Conservation (phyloP, 2,888 invertebrate species). For the Junonia oenone region DNA sequence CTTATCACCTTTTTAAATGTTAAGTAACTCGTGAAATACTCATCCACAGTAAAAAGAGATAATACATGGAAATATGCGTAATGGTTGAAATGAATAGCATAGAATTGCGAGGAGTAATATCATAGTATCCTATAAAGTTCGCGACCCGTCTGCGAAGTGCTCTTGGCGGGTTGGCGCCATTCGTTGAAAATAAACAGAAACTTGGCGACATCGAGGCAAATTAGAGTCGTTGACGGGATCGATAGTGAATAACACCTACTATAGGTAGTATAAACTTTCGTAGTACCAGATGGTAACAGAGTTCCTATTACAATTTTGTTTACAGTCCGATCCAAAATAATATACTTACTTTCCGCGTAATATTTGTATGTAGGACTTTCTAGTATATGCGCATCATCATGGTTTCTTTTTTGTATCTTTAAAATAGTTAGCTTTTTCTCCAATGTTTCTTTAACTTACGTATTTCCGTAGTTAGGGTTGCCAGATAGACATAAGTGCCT, state of each 20-base stretch:
- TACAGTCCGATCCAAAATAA: not conserved
- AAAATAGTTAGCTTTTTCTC: too few relatives aligned
- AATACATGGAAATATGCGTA: not conserved
- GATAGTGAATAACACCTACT: not conserved
- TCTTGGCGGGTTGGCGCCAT: not conserved
- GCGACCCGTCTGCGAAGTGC: conserved; percentile 1
- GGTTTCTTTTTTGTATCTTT: too few relatives aligned
- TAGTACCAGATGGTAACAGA: not conserved
- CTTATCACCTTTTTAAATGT: not conserved
- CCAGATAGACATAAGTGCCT: too few relatives aligned
- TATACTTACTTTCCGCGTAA: not conserved
- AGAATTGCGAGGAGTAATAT: not conserved
- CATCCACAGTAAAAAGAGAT: not conserved
- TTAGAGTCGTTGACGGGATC: conserved; percentile 1
- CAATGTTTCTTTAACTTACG: too few relatives aligned
- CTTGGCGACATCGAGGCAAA: conserved; percentile 1
- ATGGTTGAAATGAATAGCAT: not conserved
- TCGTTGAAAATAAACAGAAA: not conserved
- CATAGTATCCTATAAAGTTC: not conserved
- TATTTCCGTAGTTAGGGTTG: too few relatives aligned
- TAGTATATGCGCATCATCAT: too few relatives aligned
- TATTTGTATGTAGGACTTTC: too few relatives aligned
- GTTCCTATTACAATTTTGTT: not conserved
- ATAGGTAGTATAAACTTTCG: not conserved
- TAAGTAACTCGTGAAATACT: conserved; percentile 5